Conservation (phyloP, 2,888 invertebrate species). For the Griposia aprilina region DNA sequence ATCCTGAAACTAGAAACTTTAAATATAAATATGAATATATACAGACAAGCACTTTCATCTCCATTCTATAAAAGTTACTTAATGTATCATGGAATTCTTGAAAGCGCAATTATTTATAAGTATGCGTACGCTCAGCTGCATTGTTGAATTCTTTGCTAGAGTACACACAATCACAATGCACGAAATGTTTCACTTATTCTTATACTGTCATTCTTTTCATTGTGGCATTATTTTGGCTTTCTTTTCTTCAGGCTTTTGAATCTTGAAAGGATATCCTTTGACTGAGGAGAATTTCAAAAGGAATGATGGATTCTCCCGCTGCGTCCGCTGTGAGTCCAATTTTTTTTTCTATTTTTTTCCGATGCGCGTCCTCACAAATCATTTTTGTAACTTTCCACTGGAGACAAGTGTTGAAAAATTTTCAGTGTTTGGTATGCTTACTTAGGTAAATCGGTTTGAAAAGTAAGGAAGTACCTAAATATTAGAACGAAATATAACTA, state of each 20-base stretch:
- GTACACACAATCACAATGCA: constrained; percentile 42
- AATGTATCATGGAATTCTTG: constrained; percentile 15
- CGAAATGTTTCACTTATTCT: constrained; percentile 34
- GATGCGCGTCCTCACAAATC: constrained; percentile 17
- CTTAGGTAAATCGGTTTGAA: neutral
- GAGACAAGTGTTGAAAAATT: constrained; percentile 1
- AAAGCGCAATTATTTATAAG: constrained; percentile 37
- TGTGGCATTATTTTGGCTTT: constrained; percentile 29
- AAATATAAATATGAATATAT: constrained; percentile 14
- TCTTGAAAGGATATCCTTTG: constrained; percentile 29
- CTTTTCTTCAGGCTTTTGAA: constrained; percentile 27
- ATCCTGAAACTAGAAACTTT: constrained; percentile 7
- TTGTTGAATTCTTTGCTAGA: constrained; percentile 37
- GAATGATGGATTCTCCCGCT: constrained; percentile 38
- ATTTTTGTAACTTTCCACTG: constrained; percentile 10
- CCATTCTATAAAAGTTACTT: neutral
- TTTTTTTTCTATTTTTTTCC: no score
- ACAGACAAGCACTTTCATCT: constrained; percentile 22
- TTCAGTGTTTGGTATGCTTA: neutral
- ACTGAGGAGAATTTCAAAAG: constrained; percentile 43
- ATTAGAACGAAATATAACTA: neutral
- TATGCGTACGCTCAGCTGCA: constrained; percentile 15
- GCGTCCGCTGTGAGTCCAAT: no score
- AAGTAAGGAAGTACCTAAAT: neutral
- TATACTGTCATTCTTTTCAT: constrained; percentile 22